Evolutionary conservation across 2,797 vertebrate species (phyloP), one percentile per base, ranked within the genome.

Genomic region (Dromococcyx pavoninus): DNA sequence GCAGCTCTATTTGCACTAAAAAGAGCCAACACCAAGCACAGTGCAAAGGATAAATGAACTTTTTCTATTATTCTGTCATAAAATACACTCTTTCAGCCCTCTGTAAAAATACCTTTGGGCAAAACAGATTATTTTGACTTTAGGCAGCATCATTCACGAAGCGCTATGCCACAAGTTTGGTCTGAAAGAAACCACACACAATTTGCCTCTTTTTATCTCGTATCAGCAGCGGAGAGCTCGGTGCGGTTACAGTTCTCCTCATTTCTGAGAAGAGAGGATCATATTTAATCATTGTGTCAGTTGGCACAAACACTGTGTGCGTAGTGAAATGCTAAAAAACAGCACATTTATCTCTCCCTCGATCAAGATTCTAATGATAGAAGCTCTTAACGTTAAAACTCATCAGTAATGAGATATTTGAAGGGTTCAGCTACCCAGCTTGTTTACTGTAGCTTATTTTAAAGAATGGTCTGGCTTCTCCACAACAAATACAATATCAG

Each of bases 211-310:
- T 88, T 94, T 94, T 95, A 96, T 97, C 97, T 95, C 19, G 2
- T 60, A 73, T 96, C 84, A 35, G 94, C 7, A 46, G 89, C 88
- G 46, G 90, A 92, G 92, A 94, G 91, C 60, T 87, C 92, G 0
- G 64, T 96, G 97, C 1, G 97, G 96, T 96, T 96, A 61, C 93
- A 95, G 95, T 73, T 88, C 89, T 89, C 64, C 22, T 22, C 51
- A 23, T 92, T 98, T 98, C 98, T 97, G 94, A 97, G 98, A 98
- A 98, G 93, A 95, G 91, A 86, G 17, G 72, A 93, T 86, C 89
- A 25, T 57, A 43, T 95, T 97, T 94, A 96, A 96, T 95, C 91
- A 88, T 61, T 82, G 92, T 89, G 92, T 95, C 83, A 80, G 95
- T 83, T 95, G 96, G 91, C 91, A 95, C 94, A 97, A 97, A 96